Conservation (phyloP, 2,888 invertebrate species). For the Prosapia bicincta region DNA sequence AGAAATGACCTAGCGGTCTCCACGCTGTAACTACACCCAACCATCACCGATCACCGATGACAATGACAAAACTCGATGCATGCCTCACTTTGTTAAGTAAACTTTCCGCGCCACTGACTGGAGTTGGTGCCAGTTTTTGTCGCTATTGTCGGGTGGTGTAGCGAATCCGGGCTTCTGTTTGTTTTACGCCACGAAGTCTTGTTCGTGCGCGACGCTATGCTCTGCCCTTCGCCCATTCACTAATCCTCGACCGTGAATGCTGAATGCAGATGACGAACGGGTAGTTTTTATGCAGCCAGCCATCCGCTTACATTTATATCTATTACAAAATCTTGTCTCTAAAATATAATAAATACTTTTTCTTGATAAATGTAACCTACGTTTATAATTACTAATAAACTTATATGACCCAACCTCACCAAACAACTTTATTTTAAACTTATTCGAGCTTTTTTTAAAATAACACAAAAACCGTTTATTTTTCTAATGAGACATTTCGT, state of each 20-base stretch:
- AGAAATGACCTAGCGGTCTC: constrained; percentile 26
- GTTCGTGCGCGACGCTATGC: constrained; percentile 23
- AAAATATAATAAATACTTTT: no score
- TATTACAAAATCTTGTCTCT: not conserved
- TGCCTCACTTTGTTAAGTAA: constrained; percentile 31
- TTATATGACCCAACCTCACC: no score
- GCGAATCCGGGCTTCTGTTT: constrained; percentile 28
- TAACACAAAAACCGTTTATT: no score
- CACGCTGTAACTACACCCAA: constrained; percentile 15
- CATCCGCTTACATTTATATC: no score
- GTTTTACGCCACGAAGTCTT: constrained; percentile 22
- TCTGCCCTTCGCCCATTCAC: constrained; percentile 10
- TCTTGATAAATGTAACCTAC: no score
- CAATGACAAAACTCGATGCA: constrained; percentile 30
- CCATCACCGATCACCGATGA: constrained; percentile 9
- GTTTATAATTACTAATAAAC: no score
- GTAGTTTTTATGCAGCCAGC: not conserved
- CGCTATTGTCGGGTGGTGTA: constrained; percentile 29
- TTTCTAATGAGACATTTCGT: no score
- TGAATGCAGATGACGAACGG: not conserved
- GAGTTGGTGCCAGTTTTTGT: constrained; percentile 27
- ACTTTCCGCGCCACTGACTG: constrained; percentile 29
- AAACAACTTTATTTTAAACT: no score
- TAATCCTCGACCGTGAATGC: not conserved
- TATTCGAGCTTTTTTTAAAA: no score